Percentiles rank a stretch among this genome's conserved stretches.
Conservation (phyloP, 2,113 vertebrate species). For the Lepus americanus region DNA sequence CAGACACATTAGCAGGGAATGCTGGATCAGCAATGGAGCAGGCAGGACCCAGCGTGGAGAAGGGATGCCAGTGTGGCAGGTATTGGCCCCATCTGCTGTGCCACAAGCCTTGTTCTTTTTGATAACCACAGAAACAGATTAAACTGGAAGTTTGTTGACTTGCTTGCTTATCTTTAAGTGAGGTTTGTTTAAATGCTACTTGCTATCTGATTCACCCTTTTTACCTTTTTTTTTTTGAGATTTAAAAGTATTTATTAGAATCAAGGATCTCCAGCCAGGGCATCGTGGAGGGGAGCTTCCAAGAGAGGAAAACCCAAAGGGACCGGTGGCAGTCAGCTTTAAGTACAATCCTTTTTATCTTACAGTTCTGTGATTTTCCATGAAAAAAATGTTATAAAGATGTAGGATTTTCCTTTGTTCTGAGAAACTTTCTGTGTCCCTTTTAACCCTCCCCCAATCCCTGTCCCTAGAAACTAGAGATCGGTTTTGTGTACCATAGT, state of each 20-base stretch:
- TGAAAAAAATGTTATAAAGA: slow-evolving; percentile 1
- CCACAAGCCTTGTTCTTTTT: not conserved
- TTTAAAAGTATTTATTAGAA: too few relatives aligned
- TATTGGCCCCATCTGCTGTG: too few relatives aligned
- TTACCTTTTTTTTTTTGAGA: too few relatives aligned
- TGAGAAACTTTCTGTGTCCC: not conserved
- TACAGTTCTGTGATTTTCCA: not conserved
- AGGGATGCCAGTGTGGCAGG: too few relatives aligned
- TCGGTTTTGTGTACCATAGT: not conserved
- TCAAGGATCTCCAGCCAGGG: too few relatives aligned
- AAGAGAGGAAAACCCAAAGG: too few relatives aligned
- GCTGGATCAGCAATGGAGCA: too few relatives aligned
- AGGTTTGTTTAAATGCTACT: not conserved
- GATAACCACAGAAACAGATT: not conserved
- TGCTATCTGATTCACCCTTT: not conserved
- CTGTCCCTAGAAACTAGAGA: rapidly evolving
- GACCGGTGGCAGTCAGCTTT: too few relatives aligned
- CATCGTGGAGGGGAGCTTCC: too few relatives aligned
- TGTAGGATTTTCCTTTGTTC: not conserved
- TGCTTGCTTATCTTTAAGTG: not conserved
- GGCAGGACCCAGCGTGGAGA: too few relatives aligned
- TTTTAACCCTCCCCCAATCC: rapidly evolving
- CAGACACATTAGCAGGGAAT: too few relatives aligned
- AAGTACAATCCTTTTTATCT: not conserved
- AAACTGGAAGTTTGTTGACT: not conserved